These are phyloP conservation scores for Pectinophora gossypiella DNA, from an alignment of 1,140 invertebrate species.

Conservation along the genomic window DNA sequence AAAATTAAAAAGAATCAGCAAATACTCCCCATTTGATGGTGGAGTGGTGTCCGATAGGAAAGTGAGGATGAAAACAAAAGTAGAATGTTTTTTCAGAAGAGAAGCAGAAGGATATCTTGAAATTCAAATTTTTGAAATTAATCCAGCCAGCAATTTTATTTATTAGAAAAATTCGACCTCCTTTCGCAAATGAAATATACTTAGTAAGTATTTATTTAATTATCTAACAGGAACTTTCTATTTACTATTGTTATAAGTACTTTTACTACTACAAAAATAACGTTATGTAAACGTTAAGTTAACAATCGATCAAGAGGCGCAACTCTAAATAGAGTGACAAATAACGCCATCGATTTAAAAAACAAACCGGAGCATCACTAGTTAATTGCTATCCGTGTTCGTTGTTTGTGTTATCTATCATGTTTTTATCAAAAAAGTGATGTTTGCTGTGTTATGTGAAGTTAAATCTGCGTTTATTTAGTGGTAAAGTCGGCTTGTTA, in stretches of 20 bases:
- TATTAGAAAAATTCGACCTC: too few relatives aligned
- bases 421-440: constrained; percentile 73
- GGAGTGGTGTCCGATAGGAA: constrained; percentile 13
- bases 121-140: constrained; percentile 1
- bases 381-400: constrained; percentile 16
- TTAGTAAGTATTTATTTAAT: too few relatives aligned
- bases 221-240: too few relatives aligned
- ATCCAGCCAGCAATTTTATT: neutral
- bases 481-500: constrained; percentile 59
- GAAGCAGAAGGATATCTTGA: neutral
- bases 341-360: neutral
- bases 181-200: too few relatives aligned
- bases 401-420: constrained; percentile 69
- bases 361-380: constrained; percentile 11
- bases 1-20: constrained; percentile 51
- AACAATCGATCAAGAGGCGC: too few relatives aligned
- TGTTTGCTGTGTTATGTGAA: constrained; percentile 58
- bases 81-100: neutral
- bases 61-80: neutral
- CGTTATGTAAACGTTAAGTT: too few relatives aligned
- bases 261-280: too few relatives aligned
- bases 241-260: too few relatives aligned
- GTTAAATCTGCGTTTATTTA: constrained; percentile 51
- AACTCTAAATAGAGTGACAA: neutral
- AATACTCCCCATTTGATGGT: constrained; percentile 31